These are phyloP conservation scores for Marcusenius ussheri DNA, from an alignment of 2,113 vertebrate genomes.

Conservation along the genomic window DNA sequence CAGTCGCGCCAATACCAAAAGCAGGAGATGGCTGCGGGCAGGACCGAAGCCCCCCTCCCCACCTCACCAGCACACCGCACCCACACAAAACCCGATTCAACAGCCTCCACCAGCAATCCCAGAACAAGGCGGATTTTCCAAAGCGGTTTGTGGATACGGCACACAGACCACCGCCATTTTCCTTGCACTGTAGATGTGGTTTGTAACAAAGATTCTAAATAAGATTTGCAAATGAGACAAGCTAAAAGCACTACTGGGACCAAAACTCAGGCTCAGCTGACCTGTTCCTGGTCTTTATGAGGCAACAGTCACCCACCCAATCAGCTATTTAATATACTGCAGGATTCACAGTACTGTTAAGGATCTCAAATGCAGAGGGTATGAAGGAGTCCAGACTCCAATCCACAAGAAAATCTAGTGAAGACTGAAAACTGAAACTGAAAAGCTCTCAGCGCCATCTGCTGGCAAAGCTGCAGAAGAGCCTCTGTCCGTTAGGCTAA, in stretches of 20 bases:
- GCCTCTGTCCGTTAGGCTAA: not conserved
- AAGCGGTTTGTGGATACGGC: not conserved
- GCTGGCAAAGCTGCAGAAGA: conserved; percentile 22
- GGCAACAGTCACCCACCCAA: not conserved
- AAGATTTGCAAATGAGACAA: not conserved
- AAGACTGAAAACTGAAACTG: not conserved
- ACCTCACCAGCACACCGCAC: not conserved
- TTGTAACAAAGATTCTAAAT: not conserved
- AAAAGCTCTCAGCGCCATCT: conserved; percentile 44
- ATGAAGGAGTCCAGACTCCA: not conserved
- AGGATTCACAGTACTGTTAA: not conserved
- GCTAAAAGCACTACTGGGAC: not conserved
- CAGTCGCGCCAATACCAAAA: not conserved
- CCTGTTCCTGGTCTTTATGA: not conserved
- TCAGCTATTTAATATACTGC: not conserved
- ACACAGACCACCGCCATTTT: not conserved
- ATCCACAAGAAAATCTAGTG: not conserved
- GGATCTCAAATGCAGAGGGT: not conserved
- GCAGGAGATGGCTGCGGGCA: not conserved
- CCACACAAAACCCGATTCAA: not conserved
- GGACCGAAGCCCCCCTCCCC: not conserved
- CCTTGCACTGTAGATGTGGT: too few relatives aligned
- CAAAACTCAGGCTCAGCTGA: not conserved
- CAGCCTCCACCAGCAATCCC: not conserved
- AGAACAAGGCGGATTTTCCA: not conserved